These are phyloP conservation scores for Choloepus didactylus DNA, from an alignment of 2,797 vertebrate genomes.

Conservation along the genomic window DNA sequence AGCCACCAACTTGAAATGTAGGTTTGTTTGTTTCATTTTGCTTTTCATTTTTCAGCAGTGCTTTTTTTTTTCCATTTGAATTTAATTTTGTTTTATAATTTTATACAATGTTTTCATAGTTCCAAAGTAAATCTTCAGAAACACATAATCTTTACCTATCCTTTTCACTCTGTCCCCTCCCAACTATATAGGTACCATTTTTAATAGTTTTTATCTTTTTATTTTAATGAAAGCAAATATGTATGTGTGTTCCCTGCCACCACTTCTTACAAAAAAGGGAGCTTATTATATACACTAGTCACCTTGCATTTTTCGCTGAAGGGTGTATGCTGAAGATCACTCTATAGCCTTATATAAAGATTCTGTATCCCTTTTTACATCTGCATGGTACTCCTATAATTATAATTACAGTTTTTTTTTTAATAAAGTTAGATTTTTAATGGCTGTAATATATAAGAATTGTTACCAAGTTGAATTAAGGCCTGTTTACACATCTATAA, in stretches of 20 bases:
- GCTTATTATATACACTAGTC: neutral
- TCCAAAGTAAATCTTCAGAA: conserved; percentile 41
- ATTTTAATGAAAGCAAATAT: neutral
- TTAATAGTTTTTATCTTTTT: neutral
- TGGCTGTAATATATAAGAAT: conserved; percentile 1
- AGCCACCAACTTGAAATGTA: conserved; percentile 11
- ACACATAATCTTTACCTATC: neutral
- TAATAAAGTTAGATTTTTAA: neutral
- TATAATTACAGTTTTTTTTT: neutral
- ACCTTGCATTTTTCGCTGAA: neutral
- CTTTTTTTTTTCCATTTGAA: neutral
- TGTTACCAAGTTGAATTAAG: conserved; percentile 16
- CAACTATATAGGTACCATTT: neutral
- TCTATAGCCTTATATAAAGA: neutral
- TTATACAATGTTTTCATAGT: neutral
- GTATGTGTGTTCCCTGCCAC: neutral
- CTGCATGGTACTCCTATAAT: neutral
- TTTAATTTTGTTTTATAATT: conserved; percentile 21
- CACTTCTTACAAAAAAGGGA: neutral
- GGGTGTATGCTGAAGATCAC: neutral
- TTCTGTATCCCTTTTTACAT: neutral
- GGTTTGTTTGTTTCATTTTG: conserved; percentile 45
- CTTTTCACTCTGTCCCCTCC: neutral
- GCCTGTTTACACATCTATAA: neutral
- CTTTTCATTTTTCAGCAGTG: conserved; percentile 23